Conservation (phyloP, 2,113 vertebrate genomes). For the Mirza zaza region DNA sequence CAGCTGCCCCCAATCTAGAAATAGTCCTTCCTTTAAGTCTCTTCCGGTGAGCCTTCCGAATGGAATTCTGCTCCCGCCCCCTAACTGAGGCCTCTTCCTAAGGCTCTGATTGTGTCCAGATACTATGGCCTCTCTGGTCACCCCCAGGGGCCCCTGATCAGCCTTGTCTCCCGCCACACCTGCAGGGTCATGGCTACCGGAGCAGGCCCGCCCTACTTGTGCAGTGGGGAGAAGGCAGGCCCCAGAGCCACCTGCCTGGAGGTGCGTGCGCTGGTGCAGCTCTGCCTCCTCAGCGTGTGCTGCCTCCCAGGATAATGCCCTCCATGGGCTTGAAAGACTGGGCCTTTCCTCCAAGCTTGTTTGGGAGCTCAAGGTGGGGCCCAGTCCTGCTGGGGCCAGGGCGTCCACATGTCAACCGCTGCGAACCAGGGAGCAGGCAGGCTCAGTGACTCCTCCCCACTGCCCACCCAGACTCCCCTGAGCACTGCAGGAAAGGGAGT, state of each 20-base stretch:
- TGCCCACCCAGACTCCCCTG: background rate
- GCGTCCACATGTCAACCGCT: background rate
- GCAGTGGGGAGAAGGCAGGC: background rate
- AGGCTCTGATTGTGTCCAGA: background rate
- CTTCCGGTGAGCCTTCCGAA: background rate
- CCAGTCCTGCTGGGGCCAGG: background rate
- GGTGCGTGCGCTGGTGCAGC: background rate
- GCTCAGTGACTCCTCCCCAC: background rate
- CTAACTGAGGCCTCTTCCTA: background rate
- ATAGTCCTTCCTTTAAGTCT: background rate
- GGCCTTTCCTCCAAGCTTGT: background rate
- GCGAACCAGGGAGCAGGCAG: background rate
- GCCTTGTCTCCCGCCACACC: no score
- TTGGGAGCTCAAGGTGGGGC: background rate
- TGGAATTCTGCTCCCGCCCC: background rate
- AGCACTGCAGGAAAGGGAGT: background rate
- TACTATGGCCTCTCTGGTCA: no score
- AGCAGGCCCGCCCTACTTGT: no score
- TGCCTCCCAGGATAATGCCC: background rate
- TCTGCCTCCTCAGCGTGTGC: background rate
- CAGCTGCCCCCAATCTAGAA: background rate
- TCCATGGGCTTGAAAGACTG: background rate
- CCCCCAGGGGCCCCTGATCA: background rate
- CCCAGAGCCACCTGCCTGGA: background rate
- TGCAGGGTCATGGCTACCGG: rapidly evolving